These are phyloP conservation scores for Cryptoblepharus egeriae DNA, from an alignment of 2,797 vertebrate genomes.

Conservation along the genomic window DNA sequence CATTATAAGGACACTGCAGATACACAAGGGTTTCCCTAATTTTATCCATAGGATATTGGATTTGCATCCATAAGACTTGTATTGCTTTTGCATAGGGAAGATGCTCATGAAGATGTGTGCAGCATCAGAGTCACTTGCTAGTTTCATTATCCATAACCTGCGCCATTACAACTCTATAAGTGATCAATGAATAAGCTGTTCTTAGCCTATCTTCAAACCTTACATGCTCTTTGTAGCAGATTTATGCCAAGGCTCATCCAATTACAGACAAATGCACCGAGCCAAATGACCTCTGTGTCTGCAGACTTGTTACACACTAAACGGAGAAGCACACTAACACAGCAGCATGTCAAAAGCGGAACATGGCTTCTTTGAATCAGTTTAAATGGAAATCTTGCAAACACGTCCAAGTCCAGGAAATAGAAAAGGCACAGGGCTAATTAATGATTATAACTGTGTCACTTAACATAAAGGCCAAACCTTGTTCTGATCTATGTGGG, in stretches of 20 bases:
- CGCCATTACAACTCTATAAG: not conserved
- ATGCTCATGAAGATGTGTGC: fast-evolving
- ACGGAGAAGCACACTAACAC: not conserved
- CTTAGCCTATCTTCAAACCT: not conserved
- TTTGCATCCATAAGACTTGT: not conserved
- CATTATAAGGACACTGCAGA: too few species aligned
- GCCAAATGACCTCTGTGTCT: not conserved
- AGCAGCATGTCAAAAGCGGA: fast-evolving
- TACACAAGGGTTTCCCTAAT: not conserved
- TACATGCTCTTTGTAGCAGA: not conserved
- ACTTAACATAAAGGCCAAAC: constrained; percentile 9
- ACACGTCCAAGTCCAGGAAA: not conserved
- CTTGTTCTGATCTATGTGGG: not conserved
- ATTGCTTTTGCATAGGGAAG: too few species aligned
- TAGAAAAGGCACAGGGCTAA: not conserved
- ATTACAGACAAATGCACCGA: not conserved
- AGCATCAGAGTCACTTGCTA: not conserved
- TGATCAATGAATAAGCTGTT: not conserved
- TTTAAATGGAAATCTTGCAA: not conserved
- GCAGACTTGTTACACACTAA: not conserved
- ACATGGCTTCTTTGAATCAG: fast-evolving
- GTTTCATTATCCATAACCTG: not conserved
- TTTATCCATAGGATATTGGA: not conserved
- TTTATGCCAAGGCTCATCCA: not conserved
- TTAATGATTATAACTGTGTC: constrained; percentile 27